Base-by-base conservation (phyloP, 2,113 vertebrate species). In the Anarrhichthys ocellatus region DNA sequence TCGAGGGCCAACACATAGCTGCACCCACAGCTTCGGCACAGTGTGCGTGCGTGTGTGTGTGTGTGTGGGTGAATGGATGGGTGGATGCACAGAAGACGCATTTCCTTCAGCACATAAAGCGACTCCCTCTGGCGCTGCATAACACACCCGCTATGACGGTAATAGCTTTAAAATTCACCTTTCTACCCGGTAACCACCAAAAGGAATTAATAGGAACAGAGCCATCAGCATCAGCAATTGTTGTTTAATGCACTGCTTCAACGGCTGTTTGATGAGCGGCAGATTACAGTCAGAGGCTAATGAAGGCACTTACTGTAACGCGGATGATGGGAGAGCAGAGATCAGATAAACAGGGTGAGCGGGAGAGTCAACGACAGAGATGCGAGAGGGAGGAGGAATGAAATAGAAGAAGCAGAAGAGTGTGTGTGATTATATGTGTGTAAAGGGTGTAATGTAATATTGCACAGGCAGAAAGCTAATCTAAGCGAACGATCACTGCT, bases 171-270 rank as follows among this genome's bases (percentile, higher is more conserved):
- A 61, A 61, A 29, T 20, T 9, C 61, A 34, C 50, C 62, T 63
- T 34, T 68, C 13, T 1, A 27, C 36, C 56, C 0, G 8, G 36
- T 65, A 29, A 59, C n/a, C 18, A 29, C n/a, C n/a, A 24, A 32
- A 32, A 52, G 20, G 5, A 40, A 48, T 74, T 8, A 67, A 76
- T 44, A 59, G 65, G n/a, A 66, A 10, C 14, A 14, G 22, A 42
- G n/a, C 29, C 40, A 46, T 58, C 52, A 4, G 0, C 24, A 27
- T 24, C 50, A 44, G 46, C n/a, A 22, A 29, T 70, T 14, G 65
- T 61, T 78, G 65, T 61, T 78, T 81, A 67, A 75, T 59, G 50
- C n/a, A 10, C 17, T 32, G 66, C 9, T 82, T 52, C 59, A 83
- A 42, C 50, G 24, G 6, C 17, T 65, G 2, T 72, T 66, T 82